A percentile compares a stretch with the other conserved stretches of the same genome.
Evolutionary conservation across 2,797 vertebrate genomes (phyloP).

Genomic region (Buceros bicornis): DNA sequence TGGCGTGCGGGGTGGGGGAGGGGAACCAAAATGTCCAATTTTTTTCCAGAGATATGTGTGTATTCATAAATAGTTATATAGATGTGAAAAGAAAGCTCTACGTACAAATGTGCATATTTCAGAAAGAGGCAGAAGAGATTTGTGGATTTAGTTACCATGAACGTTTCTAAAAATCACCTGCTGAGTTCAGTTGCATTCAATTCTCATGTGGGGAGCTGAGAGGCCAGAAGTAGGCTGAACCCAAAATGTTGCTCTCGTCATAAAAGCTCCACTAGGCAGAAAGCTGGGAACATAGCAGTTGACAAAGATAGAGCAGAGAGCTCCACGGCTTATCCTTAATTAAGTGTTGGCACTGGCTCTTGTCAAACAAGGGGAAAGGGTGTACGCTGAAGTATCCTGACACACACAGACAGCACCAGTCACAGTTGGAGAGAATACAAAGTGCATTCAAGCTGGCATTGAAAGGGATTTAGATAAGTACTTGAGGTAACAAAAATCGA

Average conservation of each 20-base stretch:
- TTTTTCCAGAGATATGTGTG: neutral
- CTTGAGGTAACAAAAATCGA: conserved; percentile 82
- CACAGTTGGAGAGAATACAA: conserved; percentile 79
- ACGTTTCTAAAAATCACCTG: neutral
- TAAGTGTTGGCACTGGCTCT: conserved; percentile 82
- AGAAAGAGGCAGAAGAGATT: neutral
- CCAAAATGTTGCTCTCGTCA: conserved; percentile 72
- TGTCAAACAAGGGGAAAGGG: conserved; percentile 79
- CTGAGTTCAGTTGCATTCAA: conserved; percentile 12
- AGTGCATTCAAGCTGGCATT: conserved; percentile 81
- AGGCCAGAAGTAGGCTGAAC: conserved; percentile 63
- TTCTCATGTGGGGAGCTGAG: neutral
- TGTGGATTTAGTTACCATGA: neutral
- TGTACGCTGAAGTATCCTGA: conserved; percentile 64
- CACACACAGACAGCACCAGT: conserved; percentile 75
- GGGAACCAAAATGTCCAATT: neutral
- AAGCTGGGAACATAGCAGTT: conserved; percentile 77
- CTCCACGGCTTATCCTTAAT: conserved; percentile 81
- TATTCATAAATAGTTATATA: neutral
- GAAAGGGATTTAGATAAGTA: conserved; percentile 86
- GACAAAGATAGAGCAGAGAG: conserved; percentile 79
- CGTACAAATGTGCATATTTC: neutral
- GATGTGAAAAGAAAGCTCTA: neutral
- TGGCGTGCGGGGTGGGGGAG: neutral
- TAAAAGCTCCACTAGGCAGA: conserved; percentile 82